A percentile compares a stretch with the other conserved stretches of the same genome.
These are phyloP conservation scores for Neolamprologus fasciatus DNA, from an alignment of 2,113 vertebrate species.

Conservation along the genomic window DNA sequence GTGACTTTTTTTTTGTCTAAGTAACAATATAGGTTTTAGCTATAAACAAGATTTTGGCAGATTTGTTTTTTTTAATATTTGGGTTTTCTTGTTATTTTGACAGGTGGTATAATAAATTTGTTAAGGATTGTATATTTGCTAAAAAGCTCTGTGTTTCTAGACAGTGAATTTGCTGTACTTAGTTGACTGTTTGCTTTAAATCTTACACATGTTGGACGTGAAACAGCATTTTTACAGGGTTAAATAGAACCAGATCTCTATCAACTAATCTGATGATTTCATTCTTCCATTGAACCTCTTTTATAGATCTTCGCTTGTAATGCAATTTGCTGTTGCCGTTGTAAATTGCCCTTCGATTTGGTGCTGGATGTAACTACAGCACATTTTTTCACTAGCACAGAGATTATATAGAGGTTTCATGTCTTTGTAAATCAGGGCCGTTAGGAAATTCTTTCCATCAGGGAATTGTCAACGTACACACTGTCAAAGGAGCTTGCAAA, in stretches of 20 bases:
- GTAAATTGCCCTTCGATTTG: neutral
- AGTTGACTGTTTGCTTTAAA: neutral
- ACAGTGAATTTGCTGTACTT: neutral
- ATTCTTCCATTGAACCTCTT: neutral
- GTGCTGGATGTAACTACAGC: neutral
- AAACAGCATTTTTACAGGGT: neutral
- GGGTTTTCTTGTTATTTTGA: neutral
- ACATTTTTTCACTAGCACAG: neutral
- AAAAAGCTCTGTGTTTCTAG: neutral
- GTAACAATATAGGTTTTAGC: neutral
- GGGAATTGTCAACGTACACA: neutral
- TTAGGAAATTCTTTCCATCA: neutral
- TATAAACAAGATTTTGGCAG: neutral
- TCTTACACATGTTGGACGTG: accelerated
- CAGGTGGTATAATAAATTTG: neutral
- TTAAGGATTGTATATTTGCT: neutral
- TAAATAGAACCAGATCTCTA: neutral
- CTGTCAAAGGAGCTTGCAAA: neutral
- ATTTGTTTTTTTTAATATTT: neutral
- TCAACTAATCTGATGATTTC: neutral
- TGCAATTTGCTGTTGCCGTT: neutral
- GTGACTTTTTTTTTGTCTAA: neutral
- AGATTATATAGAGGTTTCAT: neutral
- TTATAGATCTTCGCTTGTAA: neutral
- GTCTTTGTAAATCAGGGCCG: neutral